These are phyloP conservation scores for Meteorus colon DNA, from an alignment of 2,888 invertebrate genomes.

Conservation along the genomic window DNA sequence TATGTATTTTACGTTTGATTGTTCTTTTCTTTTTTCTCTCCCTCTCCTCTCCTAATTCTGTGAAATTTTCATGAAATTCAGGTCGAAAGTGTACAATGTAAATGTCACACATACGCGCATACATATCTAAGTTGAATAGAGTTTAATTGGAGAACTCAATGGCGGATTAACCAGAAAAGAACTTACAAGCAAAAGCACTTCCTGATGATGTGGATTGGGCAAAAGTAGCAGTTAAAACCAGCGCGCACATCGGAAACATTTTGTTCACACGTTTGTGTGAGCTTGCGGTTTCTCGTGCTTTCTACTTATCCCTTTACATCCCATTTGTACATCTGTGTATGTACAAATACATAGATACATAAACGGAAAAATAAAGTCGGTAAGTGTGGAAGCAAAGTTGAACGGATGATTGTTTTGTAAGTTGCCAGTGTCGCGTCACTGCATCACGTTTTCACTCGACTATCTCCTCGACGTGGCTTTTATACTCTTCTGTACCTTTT, in stretches of 20 bases:
- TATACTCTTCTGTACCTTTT: neutral
- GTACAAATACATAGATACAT: neutral
- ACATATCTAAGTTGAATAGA: conserved; percentile 14
- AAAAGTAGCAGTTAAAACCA: conserved; percentile 25
- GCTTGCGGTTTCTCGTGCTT: conserved; percentile 20
- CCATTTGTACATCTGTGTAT: neutral
- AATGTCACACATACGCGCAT: conserved; percentile 1
- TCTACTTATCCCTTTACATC: conserved; percentile 13
- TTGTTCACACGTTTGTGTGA: conserved; percentile 7
- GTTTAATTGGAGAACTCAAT: conserved; percentile 41
- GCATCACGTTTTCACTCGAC: neutral
- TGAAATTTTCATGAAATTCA: conserved; percentile 15
- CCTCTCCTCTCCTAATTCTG: neutral
- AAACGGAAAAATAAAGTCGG: neutral
- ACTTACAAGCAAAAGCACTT: conserved; percentile 51
- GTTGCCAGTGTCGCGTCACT: conserved; percentile 10
- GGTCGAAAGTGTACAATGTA: conserved; percentile 36
- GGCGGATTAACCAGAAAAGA: conserved; percentile 41
- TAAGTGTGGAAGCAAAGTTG: conserved; percentile 13
- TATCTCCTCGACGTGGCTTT: neutral
- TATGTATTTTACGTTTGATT: conserved; percentile 7
- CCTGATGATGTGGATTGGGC: conserved; percentile 40
- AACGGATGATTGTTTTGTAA: conserved; percentile 11
- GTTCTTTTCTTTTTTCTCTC: neutral
- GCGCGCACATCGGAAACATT: conserved; percentile 15